phyloP scores from a whole-genome alignment of 2,888 invertebrate species.

The Aphidius colemani region DNA sequence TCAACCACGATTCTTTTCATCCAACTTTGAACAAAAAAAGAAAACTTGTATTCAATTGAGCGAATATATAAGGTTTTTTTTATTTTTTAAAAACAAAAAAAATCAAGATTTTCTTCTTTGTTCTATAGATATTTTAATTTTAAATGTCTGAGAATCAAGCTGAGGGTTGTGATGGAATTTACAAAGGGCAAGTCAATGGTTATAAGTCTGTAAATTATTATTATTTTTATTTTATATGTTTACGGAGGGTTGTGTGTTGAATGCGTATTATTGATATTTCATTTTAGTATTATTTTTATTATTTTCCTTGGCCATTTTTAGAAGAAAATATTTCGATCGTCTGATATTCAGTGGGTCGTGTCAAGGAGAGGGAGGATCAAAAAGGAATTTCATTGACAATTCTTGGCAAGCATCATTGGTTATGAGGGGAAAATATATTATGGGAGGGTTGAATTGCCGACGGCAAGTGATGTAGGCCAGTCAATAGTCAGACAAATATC shows the following conservation, averaged over 20 bases:
- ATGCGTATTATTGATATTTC: too few species aligned
- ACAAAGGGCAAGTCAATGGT: too few species aligned
- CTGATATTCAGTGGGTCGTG: conserved; percentile 1
- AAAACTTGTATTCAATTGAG: too few species aligned
- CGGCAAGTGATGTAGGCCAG: conserved; percentile 13
- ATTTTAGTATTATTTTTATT: neutral
- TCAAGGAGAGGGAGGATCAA: neutral
- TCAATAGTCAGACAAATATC: conserved; percentile 4
- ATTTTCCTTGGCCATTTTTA: neutral
- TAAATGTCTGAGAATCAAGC: too few species aligned
- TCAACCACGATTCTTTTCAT: too few species aligned
- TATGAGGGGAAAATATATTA: conserved; percentile 1
- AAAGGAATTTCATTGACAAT: neutral
- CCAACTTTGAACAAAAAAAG: too few species aligned
- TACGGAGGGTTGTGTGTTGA: too few species aligned
- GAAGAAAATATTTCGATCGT: neutral
- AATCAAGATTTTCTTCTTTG: too few species aligned
- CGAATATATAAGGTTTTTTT: too few species aligned
- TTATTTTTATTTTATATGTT: neutral
- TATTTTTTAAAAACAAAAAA: too few species aligned
- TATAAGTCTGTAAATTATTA: neutral
- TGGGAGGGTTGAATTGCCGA: neutral
- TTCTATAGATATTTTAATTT: too few species aligned
- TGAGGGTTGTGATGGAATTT: too few species aligned
- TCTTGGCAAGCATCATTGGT: neutral